Percentiles rank a stretch among this genome's conserved stretches.
Conservation (phyloP, 1,140 invertebrate species). For the Zelostemma sp. region DNA sequence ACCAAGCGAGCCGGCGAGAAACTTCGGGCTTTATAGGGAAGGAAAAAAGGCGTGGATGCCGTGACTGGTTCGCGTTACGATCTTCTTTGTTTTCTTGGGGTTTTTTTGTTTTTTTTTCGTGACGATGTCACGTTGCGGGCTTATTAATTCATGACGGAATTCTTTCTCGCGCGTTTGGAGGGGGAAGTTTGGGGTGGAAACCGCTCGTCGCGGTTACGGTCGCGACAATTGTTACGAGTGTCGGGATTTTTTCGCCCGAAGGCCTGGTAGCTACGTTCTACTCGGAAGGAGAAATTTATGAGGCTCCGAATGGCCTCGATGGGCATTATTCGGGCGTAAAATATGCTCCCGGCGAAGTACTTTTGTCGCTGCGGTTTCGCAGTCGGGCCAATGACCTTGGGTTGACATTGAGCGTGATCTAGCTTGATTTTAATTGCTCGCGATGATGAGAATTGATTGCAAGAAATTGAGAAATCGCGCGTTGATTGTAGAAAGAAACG, state of each 20-base stretch:
- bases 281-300: no score
- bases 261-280: no score
- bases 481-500: no score
- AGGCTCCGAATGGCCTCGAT: no score
- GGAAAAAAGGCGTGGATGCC: slow-evolving; percentile 1
- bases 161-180: slow-evolving; percentile 16
- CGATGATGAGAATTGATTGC: no score
- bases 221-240: slow-evolving; percentile 18
- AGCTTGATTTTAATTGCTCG: slow-evolving; percentile 2
- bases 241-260: neutral
- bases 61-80: neutral
- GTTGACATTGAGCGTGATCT: slow-evolving; percentile 10
- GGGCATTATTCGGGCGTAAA: no score
- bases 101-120: slow-evolving; percentile 20
- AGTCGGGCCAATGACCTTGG: no score
- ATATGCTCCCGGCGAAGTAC: no score
- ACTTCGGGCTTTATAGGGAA: slow-evolving; percentile 40
- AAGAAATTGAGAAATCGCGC: no score
- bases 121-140: slow-evolving; percentile 30
- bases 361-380: no score
- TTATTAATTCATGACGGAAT: slow-evolving; percentile 42
- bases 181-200: slow-evolving; percentile 2
- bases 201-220: slow-evolving; percentile 33
- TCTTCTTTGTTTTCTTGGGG: neutral
- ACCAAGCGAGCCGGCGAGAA: slow-evolving; percentile 52